phyloP scores from a whole-genome alignment of 2,888 invertebrate genomes.

The Gryllus longicercus region DNA sequence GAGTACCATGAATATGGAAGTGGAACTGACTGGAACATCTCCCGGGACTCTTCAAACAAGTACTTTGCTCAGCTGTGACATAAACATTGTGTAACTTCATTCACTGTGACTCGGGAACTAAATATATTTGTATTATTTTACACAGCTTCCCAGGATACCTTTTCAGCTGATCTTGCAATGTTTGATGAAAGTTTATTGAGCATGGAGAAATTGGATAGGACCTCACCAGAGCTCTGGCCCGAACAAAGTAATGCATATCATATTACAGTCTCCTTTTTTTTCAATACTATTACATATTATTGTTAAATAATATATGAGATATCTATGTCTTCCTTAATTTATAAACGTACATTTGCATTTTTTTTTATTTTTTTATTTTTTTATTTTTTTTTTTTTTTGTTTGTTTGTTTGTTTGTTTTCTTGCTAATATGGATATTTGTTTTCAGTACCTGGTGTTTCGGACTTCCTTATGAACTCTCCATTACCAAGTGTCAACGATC shows the following conservation, averaged over 20 bases:
- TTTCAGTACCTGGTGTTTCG: constrained; percentile 81
- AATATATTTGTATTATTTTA: neutral
- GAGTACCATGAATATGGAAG: neutral
- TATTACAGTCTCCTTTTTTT: neutral
- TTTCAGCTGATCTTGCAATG: constrained; percentile 42
- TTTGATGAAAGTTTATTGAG: constrained; percentile 76
- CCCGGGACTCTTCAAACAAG: neutral
- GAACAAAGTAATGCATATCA: constrained; percentile 72
- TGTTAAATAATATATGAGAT: too few relatives aligned
- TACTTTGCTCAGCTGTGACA: neutral
- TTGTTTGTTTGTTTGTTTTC: too few relatives aligned
- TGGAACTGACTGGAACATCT: neutral
- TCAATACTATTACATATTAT: neutral
- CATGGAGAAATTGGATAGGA: constrained; percentile 84
- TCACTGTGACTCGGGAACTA: too few relatives aligned
- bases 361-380: too few relatives aligned
- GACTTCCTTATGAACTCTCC: constrained; percentile 69
- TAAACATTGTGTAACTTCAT: too few relatives aligned
- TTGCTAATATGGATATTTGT: neutral
- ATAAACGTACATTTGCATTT: too few relatives aligned
- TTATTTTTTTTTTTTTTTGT: too few relatives aligned
- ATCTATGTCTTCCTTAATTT: too few relatives aligned
- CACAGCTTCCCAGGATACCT: neutral
- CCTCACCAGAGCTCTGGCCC: constrained; percentile 96
- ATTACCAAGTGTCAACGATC: constrained; percentile 56